phyloP scores from a whole-genome alignment of 2,797 vertebrate genomes.

The Avahi laniger region DNA sequence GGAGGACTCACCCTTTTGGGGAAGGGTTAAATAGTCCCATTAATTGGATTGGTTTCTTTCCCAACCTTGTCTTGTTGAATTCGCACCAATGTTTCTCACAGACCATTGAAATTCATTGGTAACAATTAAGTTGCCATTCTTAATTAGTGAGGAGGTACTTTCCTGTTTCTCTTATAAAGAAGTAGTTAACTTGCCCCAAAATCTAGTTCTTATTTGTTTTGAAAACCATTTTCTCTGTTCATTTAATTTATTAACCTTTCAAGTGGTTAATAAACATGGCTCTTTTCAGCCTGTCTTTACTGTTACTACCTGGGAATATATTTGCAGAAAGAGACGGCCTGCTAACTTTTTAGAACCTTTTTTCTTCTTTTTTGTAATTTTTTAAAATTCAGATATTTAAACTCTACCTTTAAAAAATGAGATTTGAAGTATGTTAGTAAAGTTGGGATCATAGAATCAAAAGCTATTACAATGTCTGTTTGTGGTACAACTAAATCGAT shows the following conservation, averaged over 20 bases:
- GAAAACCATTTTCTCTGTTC: constrained; percentile 58
- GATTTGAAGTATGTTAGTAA: constrained; percentile 16
- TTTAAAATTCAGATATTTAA: neutral
- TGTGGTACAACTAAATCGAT: neutral
- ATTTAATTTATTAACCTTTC: constrained; percentile 60
- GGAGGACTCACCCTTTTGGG: neutral
- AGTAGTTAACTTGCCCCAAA: constrained; percentile 23
- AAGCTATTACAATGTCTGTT: neutral
- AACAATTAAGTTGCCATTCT: constrained; percentile 59
- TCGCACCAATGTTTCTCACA: neutral
- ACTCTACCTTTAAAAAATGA: neutral
- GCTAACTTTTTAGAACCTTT: constrained; percentile 7
- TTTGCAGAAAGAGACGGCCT: neutral
- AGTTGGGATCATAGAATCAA: neutral
- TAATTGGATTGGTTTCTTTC: constrained; percentile 6
- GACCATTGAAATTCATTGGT: constrained; percentile 44
- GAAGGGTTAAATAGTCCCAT: neutral
- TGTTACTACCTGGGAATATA: neutral
- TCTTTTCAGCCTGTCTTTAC: neutral
- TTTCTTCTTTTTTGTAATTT: neutral
- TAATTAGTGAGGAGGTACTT: constrained; percentile 13
- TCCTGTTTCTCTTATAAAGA: constrained; percentile 24
- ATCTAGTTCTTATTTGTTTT: constrained; percentile 43
- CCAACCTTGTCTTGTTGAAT: neutral
- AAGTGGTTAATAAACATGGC: constrained; percentile 47